Percentiles rank a stretch among this genome's conserved stretches.
Evolutionary conservation across 1,140 invertebrate genomes (phyloP).

Genomic region (Trachelipus rathkii): DNA sequence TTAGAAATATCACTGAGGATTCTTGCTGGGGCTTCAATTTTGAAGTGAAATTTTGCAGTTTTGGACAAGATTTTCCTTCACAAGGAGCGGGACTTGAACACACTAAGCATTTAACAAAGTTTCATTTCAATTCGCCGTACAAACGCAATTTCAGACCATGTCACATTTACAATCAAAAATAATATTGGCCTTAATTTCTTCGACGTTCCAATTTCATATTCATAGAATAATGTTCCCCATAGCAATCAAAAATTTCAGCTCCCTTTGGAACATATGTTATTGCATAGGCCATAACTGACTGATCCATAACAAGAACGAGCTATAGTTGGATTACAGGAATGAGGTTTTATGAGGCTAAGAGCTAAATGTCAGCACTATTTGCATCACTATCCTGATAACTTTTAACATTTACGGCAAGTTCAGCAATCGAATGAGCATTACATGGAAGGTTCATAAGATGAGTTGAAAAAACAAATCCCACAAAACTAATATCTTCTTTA

Average conservation of each 20-base stretch:
- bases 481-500: slow-evolving; percentile 41
- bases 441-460: slow-evolving; percentile 76
- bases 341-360: slow-evolving; percentile 80
- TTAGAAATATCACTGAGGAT: no score
- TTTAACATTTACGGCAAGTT: slow-evolving; percentile 48
- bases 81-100: no score
- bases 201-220: no score
- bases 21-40: no score
- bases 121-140: no score
- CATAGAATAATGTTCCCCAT: slow-evolving; percentile 70
- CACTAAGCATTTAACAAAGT: no score
- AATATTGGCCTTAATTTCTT: no score
- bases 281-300: slow-evolving; percentile 51
- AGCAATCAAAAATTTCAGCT: slow-evolving; percentile 63
- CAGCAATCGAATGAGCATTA: slow-evolving; percentile 73
- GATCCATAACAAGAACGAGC: slow-evolving; percentile 54
- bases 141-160: no score
- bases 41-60: no score
- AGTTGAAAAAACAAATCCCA: slow-evolving; percentile 56
- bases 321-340: slow-evolving; percentile 84
- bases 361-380: slow-evolving; percentile 65
- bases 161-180: no score
- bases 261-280: slow-evolving; percentile 51
- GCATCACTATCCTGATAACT: slow-evolving; percentile 46
- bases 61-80: no score